Evolutionary conservation across 1,140 invertebrate species (phyloP), one percentile per base, ranked within the genome.

Genomic region (Leptinotarsa texana): DNA sequence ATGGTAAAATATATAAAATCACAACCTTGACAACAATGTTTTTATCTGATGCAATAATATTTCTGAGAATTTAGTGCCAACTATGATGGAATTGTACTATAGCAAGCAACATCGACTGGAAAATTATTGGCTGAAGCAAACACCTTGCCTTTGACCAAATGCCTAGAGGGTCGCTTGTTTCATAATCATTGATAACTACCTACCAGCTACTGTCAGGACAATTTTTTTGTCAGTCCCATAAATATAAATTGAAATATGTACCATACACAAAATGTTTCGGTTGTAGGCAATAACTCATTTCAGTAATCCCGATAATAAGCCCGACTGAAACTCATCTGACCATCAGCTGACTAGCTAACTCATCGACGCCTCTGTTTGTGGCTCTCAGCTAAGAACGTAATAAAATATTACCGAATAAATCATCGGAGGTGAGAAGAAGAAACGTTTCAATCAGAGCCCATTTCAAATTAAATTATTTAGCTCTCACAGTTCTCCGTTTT

Each of bases 401-500:
- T 21, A 21, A 70, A 70, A 70, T 74, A 75, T 75, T 76, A 74
- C 65, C 67, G 71, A 74, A 79, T 79, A 79, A 79, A 79, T 79
- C 78, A 79, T 74, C 42, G 17, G 48, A 75, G 74, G 75, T 75
- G 77, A 76, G 75, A 79, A 79, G 72, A 75, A 77, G 73, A 74
- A 75, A 73, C 71, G 73, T 78, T 78, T 77, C 75, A 77, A 80
- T 80, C 75, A 73, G 67, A 61, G 65, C 73, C 65, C 77, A 77
- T 80, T 78, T 74, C 75, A 80, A 78, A 80, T 80, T 78, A 80
- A 78, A 80, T 78, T 80, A 78, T 78, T 76, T 80, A 73, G 73
- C 73, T 74, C 74, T 78, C 71, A 65, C 63, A 33, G 63, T 47
- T 69, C 47, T 74, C 61, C 33, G 69, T 69, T 65, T 63, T 69